A percentile compares a stretch with the other conserved stretches of the same genome.
phyloP scores from a whole-genome alignment of 2,797 vertebrate genomes.

The Tinamus major region DNA sequence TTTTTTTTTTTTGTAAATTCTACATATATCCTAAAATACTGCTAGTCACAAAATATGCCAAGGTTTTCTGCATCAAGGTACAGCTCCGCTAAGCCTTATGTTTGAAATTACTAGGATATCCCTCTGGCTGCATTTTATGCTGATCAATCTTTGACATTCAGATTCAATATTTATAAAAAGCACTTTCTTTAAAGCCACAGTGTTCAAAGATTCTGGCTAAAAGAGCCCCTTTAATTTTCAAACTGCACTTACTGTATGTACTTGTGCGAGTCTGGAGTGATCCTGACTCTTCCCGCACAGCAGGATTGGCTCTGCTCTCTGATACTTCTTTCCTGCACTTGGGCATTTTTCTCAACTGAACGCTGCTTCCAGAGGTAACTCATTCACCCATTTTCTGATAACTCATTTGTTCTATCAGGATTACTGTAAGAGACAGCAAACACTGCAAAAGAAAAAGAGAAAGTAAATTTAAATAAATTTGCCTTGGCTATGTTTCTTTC shows the following conservation, averaged over 20 bases:
- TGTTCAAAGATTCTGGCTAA: neutral
- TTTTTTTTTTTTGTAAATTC: neutral
- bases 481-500: neutral
- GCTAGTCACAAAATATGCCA: neutral
- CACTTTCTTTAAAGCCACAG: neutral
- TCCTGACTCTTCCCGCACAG: neutral
- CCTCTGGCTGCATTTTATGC: neutral
- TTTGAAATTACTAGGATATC: neutral
- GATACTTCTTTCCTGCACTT: neutral
- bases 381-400: conserved; percentile 11
- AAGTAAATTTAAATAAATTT: neutral
- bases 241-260: neutral
- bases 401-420: neutral
- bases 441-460: neutral
- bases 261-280: neutral
- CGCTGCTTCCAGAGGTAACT: neutral
- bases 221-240: conserved; percentile 3
- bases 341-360: neutral
- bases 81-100: neutral
- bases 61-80: neutral
- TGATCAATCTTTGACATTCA: neutral
- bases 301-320: neutral
- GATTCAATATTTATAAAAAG: conserved; percentile 3
- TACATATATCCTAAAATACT: neutral
- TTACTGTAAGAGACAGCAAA: neutral